Base-by-base conservation (phyloP, 92 coral and sea anemone species). In the Siderastrea siderea region DNA sequence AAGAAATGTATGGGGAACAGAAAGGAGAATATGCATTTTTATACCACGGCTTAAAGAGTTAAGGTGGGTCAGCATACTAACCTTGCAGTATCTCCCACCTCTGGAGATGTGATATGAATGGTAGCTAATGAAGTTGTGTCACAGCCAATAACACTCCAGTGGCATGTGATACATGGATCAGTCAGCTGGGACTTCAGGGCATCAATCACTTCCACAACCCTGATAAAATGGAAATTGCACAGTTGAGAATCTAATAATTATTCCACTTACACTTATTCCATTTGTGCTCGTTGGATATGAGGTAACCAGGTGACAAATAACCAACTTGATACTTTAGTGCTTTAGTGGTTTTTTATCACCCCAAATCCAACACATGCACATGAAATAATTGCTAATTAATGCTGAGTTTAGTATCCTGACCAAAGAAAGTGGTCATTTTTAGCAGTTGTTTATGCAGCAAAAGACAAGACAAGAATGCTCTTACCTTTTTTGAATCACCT, bases 121-220 rank as follows among this genome's bases (percentile, higher is more conserved):
- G 96, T 90, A 0, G 92, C 97, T 43, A 91, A 82, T 14, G 95
- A 84, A 53, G 85, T 78, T 3, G 96, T 95, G 61, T 91, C 93
- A n/a, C 95, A 90, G 26, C 98, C 82, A 1, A 95, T 80, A 75
- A 90, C 87, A 50, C 96, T 92, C 98, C 99, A 97, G 81, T 97
- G 97, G 59, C 95, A 92, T 6, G 92, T 89, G 55, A 97, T 79
- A 90, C 98, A 89, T 0, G 98, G 98, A 64, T 97, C 99, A 38
- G 81, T 77, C 63, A 94, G 75, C 79, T 88, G 88, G 47, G 90
- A 66, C 52, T 95, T 87, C 79, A 95, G 47, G 16, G 76, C 83
- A 84, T 92, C 95, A 77, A 97, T 81, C 75, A 92, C 93, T 54
- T 90, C 87, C 55, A 80, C 90, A 55, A 92, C 96, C 84, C 99